A percentile compares a stretch with the other conserved stretches of the same genome.
phyloP scores from a whole-genome alignment of 53 echinoderm and acorn worm genomes.

The Zoroaster sp. region DNA sequence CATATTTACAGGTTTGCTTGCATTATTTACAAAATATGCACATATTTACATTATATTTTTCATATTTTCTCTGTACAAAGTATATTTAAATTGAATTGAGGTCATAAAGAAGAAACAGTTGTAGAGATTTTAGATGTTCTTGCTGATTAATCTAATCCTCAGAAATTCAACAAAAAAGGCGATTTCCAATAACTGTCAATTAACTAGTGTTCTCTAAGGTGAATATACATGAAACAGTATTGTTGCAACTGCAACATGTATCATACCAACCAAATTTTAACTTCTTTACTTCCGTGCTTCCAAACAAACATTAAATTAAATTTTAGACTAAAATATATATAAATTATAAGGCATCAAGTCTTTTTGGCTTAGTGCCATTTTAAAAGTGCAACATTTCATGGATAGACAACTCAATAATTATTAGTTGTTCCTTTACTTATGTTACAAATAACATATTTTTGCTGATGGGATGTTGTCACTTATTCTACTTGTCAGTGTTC shows the following conservation, averaged over 20 bases:
- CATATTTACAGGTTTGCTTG: conserved; percentile 26
- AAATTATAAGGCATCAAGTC: background rate
- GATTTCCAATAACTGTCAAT: background rate
- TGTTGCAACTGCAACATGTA: background rate
- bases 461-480: background rate
- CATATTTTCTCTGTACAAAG: conserved; percentile 34
- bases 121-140: background rate
- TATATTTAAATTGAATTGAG: background rate
- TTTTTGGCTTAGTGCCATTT: background rate
- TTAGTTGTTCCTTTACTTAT: background rate
- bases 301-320: background rate
- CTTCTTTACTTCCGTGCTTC: background rate
- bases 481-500: conserved; percentile 35
- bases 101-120: background rate
- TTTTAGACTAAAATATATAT: background rate
- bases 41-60: conserved; percentile 43
- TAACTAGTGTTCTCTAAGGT: background rate
- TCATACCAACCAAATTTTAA: background rate
- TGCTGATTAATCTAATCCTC: background rate
- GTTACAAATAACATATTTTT: background rate
- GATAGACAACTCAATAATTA: background rate
- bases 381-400: background rate
- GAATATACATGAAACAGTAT: background rate
- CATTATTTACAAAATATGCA: conserved; percentile 56
- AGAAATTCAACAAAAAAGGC: background rate